Base-by-base conservation (phyloP, 64 coral and sea anemone species). In the Platygyra sinensis region DNA sequence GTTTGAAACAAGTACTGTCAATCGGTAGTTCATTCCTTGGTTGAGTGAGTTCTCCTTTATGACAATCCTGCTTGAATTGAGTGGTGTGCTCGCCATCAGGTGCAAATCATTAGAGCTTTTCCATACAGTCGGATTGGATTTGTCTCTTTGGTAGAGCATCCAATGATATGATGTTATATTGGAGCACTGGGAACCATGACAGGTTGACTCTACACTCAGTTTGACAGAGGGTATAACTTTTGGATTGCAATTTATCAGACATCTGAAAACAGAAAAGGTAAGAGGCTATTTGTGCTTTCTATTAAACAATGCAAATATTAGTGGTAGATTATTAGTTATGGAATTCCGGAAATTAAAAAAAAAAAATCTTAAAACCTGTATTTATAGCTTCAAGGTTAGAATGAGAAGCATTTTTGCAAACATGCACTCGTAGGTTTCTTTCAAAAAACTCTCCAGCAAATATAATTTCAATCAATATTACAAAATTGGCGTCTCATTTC, bases 241-340 rank as follows among this genome's bases (percentile, higher is more conserved):
- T 8, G 55, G 0, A 33, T 55, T 85, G 29, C 94, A 95, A 50
- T 92, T 92, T 22, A 92, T 81, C 19, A 64, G 49, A 25, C 94
- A 95, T 11, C 89, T 95, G 42, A 1, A 83, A 72, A 8, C 32
- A 22, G 32, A 30, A 65, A 2, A 57, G 33, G 33, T 57, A 11
- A 57, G 0, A 36, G 33, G 33, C 33, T 36, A 36, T 36, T 36
- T 36, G 33, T 36, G 33, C 33, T 36, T 36, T 57, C 15, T 10
- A 57, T 57, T 3, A 57, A 11, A 57, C 0, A 16, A 16, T 46
- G 10, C 54, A 13, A 13, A 15, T 13, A 57, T 57, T 12, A 9
- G 10, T 57, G 54, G 54, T 14, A 36, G 33, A 3, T 46, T 46
- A 46, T 46, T 8, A 46, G 1, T 57, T 57, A 36, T 57, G 6